phyloP scores from a whole-genome alignment of 2,888 invertebrate genomes.

The Microctonus aethiopoides region DNA sequence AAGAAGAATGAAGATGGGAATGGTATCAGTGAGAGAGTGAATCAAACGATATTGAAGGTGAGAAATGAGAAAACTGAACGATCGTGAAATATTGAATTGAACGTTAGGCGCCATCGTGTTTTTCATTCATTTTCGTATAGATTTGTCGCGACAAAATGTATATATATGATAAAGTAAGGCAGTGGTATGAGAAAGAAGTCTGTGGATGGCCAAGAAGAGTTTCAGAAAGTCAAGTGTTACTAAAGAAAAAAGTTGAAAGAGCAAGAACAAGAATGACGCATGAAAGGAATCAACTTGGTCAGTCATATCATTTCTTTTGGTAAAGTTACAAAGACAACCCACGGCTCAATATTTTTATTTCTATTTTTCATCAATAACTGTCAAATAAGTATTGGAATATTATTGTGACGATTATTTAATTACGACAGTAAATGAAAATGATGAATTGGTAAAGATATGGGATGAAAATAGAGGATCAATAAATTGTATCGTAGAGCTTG shows the following conservation, averaged over 20 bases:
- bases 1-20: too few species aligned
- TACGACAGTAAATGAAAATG: too few species aligned
- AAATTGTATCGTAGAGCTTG: too few species aligned
- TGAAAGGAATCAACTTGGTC: too few species aligned
- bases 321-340: too few species aligned
- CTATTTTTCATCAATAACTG: too few species aligned
- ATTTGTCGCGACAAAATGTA: slow-evolving; percentile 11
- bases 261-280: not conserved
- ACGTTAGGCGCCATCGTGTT: slow-evolving; percentile 23
- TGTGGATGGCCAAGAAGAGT: slow-evolving; percentile 36
- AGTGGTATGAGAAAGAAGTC: not conserved
- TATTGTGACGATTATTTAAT: too few species aligned
- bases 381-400: too few species aligned
- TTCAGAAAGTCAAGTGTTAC: slow-evolving; percentile 25
- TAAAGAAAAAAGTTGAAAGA: slow-evolving; percentile 15
- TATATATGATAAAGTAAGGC: not conserved
- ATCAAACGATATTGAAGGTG: slow-evolving; percentile 9
- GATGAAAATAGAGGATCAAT: not conserved
- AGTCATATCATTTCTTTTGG: too few species aligned
- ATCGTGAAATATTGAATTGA: slow-evolving; percentile 45
- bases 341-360: too few species aligned
- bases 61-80: slow-evolving; percentile 29
- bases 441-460: not conserved
- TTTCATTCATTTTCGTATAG: slow-evolving; percentile 41
- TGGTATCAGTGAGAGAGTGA: not conserved